These are phyloP conservation scores for Corythucha ciliata DNA, from an alignment of 2,888 invertebrate genomes.

Conservation along the genomic window DNA sequence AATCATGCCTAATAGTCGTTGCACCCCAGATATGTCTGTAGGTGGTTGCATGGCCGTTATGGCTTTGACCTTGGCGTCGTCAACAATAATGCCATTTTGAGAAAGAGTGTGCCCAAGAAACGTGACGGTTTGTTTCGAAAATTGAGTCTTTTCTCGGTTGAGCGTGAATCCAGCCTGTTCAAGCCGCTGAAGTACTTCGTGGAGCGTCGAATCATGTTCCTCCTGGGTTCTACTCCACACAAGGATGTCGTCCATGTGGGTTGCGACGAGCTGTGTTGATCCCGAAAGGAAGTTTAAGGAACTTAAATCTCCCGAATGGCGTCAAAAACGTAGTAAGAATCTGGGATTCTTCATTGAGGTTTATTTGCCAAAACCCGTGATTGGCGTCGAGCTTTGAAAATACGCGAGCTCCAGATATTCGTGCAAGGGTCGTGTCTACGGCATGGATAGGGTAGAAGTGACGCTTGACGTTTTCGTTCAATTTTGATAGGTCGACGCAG, in stretches of 20 bases:
- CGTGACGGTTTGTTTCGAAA: slow-evolving; percentile 30
- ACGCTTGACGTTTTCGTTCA: slow-evolving; percentile 16
- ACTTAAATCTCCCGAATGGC: slow-evolving; percentile 20
- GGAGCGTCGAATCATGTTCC: slow-evolving; percentile 29
- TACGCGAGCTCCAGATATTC: slow-evolving; percentile 10
- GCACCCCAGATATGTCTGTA: slow-evolving; percentile 13
- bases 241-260: slow-evolving; percentile 35
- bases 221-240: slow-evolving; percentile 26
- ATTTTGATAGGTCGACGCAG: slow-evolving; percentile 17
- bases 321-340: slow-evolving; percentile 16
- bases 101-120: slow-evolving; percentile 32
- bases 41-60: slow-evolving; percentile 21
- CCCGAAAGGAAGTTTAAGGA: slow-evolving; percentile 33
- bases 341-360: slow-evolving; percentile 13
- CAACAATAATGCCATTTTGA: slow-evolving; percentile 22
- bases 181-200: slow-evolving; percentile 4
- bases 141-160: slow-evolving; percentile 30
- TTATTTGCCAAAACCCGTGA: slow-evolving; percentile 19
- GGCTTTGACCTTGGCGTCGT: slow-evolving; percentile 23
- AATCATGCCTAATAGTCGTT: slow-evolving; percentile 22
- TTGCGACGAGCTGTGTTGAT: slow-evolving; percentile 29
- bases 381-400: slow-evolving; percentile 20
- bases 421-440: slow-evolving; percentile 7
- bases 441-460: slow-evolving; percentile 11
- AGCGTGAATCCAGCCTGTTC: slow-evolving; percentile 27